Evolutionary conservation across 2,797 vertebrate genomes (phyloP).

Genomic region (Malurus splendens): DNA sequence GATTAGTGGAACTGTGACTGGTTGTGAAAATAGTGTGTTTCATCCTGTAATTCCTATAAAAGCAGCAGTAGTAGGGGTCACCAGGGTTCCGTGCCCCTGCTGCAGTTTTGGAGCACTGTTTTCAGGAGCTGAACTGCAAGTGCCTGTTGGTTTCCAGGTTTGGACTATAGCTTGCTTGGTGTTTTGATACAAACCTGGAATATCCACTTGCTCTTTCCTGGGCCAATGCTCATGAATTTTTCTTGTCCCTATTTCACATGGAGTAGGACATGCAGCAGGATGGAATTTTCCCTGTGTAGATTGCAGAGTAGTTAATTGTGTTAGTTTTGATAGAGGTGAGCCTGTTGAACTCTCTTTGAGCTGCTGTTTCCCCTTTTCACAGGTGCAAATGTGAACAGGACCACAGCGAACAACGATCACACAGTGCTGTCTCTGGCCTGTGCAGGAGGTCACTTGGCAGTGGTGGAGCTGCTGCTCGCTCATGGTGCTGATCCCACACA

Average conservation of each 20-base stretch:
- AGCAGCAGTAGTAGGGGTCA: neutral
- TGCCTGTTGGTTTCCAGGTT: neutral
- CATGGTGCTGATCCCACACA: conserved; percentile 82
- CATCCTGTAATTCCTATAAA: neutral
- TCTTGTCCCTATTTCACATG: neutral
- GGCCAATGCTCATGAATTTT: neutral
- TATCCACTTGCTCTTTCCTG: neutral
- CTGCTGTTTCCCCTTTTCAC: neutral
- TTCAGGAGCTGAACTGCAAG: neutral
- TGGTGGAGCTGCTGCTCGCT: conserved; percentile 78
- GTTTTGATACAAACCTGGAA: neutral
- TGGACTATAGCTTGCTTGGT: neutral
- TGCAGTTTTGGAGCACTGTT: neutral
- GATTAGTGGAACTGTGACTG: neutral
- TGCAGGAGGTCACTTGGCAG: conserved; percentile 79
- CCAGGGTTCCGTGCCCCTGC: neutral
- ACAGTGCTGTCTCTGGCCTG: conserved; percentile 80
- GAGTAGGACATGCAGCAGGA: neutral
- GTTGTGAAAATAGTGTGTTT: neutral
- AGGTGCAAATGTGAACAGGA: conserved; percentile 81
- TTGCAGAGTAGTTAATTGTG: neutral
- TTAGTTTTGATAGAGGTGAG: neutral
- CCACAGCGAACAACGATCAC: conserved; percentile 80
- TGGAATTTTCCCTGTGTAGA: neutral
- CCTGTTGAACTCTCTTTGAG: neutral